Base-by-base conservation (phyloP, 2,888 invertebrate genomes). In the Lobophora halterata region DNA sequence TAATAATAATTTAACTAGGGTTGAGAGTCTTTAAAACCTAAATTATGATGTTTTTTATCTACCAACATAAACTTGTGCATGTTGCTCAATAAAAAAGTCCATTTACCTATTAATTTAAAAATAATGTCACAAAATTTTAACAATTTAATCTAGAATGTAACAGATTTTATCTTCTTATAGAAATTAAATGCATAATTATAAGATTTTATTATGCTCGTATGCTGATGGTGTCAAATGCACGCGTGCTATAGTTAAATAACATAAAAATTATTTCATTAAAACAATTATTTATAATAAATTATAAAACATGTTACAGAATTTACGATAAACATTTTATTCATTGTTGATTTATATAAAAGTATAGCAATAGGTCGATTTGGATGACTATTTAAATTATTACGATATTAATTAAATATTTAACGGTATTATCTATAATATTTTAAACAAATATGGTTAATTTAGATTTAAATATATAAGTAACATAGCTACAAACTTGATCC, bases 151-250 rank as follows among this genome's bases (percentile, higher is more conserved):
- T 73, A 74, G 66, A n/a, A 61, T 64, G 58, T 69, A 71, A 76
- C 74, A 71, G 63, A 71, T 78, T 80, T 79, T 79, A 78, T 76
- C 77, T 79, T 70, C 67, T n/a, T 77, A 71, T 68, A 68, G 60
- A 69, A 61, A 69, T 65, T 59, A 63, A 58, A 52, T 51, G 42
- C 42, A 33, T 33, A 36, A 47, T 41, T 49, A 58, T 74, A 75
- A 78, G 67, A 69, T 75, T 79, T 71, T 71, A 75, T 63, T 68
- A 73, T 53, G 81, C 82, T 79, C 73, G 76, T 76, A 75, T 63
- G 82, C 81, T 82, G 71, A 71, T 69, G 61, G 77, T 81, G 81
- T 82, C 74, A 78, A 77, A 57, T 75, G 83, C 86, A 85, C 85
- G 86, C 83, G 76, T 79, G 79, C 79, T 77, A 61, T 54, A 40